Evolutionary conservation across 2,113 vertebrate species (phyloP).

Genomic region (Peromyscus maniculatus): DNA sequence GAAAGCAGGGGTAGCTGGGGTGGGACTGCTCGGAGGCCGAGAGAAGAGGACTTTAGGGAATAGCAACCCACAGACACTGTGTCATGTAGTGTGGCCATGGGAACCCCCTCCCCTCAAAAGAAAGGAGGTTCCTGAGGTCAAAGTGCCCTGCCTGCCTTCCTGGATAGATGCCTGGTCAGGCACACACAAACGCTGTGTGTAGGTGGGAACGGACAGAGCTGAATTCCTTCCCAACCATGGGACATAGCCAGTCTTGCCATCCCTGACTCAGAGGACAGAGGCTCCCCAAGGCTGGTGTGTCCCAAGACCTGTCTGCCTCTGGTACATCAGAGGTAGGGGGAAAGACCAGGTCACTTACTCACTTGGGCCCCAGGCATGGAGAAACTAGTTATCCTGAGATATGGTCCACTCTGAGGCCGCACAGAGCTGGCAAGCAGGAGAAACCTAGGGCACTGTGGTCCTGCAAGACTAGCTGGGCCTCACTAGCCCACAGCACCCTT

Average conservation of each 20-base stretch:
- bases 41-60: not conserved
- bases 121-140: not conserved
- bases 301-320: not conserved
- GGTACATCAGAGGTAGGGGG: no score
- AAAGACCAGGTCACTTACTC: not conserved
- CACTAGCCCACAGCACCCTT: accelerated
- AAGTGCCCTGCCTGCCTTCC: not conserved
- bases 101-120: not conserved
- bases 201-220: accelerated
- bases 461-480: not conserved
- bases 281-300: not conserved
- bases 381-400: not conserved
- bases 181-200: accelerated
- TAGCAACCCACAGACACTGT: not conserved
- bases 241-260: accelerated
- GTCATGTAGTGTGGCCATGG: not conserved
- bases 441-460: not conserved
- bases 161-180: not conserved
- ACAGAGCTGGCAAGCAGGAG: no score
- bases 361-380: not conserved
- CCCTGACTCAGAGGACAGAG: not conserved
- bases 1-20: not conserved
- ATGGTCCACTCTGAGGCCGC: not conserved
- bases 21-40: not conserved
- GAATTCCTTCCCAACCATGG: accelerated